Base-by-base conservation (phyloP, 2,888 invertebrate genomes). In the Leptogaster cylindrica region DNA sequence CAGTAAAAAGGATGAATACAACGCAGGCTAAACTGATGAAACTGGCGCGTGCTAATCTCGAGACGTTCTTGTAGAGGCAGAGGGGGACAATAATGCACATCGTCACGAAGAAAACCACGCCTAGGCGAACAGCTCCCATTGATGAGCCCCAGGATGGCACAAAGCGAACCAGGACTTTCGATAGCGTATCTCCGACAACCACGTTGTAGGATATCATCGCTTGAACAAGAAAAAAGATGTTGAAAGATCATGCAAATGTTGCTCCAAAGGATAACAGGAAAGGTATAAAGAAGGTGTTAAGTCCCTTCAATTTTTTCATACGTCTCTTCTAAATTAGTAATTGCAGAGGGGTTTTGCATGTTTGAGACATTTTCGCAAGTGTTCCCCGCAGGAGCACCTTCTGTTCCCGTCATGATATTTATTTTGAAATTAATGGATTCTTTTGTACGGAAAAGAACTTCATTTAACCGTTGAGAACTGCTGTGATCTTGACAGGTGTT, bases 181-280 rank as follows among this genome's bases (percentile, higher is more conserved):
- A 92, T 44, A 92, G 84, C 0, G 92, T 93, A 77, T 93, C 93
- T 16, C 92, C 93, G 27, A 93, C 92, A 16, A 92, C 92, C 14
- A 93, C 89, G 79, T 93, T 93, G 80, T 93, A 93, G 67, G 92
- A 92, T 68, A 92, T 89, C 92, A 93, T 92, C 6, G 92, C 92
- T 92, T 83, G 36, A 84, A 84, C 72, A 41, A 12, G 10, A 6
- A 3, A 39, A 39, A 39, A 41, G 18, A 41, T 7, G 7, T 3
- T 14, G n/a, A n/a, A n/a, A n/a, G n/a, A 46, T 46, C 46, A 46
- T 18, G 2, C 10, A 46, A 46, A 46, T 3, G 5, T 46, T 7
- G n/a, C n/a, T n/a, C n/a, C n/a, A n/a, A n/a, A n/a, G n/a, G n/a
- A n/a, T n/a, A n/a, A n/a, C n/a, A n/a, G n/a, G n/a, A n/a, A n/a